A percentile compares a stretch with the other conserved stretches of the same genome.
These are phyloP conservation scores for Thereva nobilitata DNA, from an alignment of 2,888 invertebrate species.

Conservation along the genomic window DNA sequence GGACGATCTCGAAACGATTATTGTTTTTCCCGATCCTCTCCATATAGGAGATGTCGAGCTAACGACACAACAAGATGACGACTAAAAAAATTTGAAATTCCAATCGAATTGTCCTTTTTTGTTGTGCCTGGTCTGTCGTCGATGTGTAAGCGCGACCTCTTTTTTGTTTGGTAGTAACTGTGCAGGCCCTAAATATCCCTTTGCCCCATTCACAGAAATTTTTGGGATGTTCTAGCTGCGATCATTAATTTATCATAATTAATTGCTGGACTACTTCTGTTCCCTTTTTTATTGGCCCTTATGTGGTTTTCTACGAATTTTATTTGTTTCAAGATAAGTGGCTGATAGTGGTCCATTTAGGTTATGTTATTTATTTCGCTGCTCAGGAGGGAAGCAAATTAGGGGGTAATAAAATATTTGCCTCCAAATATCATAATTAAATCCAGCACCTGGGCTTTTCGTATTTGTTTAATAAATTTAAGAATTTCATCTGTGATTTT, in stretches of 20 bases:
- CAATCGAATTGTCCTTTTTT: constrained; percentile 39
- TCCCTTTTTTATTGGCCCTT: too few species aligned
- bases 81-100: constrained; percentile 40
- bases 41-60: constrained; percentile 31
- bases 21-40: constrained; percentile 35
- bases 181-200: not conserved
- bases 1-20: constrained; percentile 36
- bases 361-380: too few species aligned
- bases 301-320: too few species aligned
- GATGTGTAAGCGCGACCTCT: constrained; percentile 34
- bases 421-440: too few species aligned
- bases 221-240: constrained; percentile 29
- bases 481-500: too few species aligned
- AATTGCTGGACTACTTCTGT: constrained; percentile 19
- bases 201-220: constrained; percentile 20
- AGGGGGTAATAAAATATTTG: too few species aligned
- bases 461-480: too few species aligned
- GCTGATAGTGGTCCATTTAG: too few species aligned
- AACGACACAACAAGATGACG: constrained; percentile 35
- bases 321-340: too few species aligned
- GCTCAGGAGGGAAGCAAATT: too few species aligned
- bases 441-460: too few species aligned
- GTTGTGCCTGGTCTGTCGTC: constrained; percentile 17
- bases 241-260: constrained; percentile 42
- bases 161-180: constrained; percentile 20